Base-by-base conservation (phyloP, 2,113 vertebrate genomes). In the Anhinga anhinga region DNA sequence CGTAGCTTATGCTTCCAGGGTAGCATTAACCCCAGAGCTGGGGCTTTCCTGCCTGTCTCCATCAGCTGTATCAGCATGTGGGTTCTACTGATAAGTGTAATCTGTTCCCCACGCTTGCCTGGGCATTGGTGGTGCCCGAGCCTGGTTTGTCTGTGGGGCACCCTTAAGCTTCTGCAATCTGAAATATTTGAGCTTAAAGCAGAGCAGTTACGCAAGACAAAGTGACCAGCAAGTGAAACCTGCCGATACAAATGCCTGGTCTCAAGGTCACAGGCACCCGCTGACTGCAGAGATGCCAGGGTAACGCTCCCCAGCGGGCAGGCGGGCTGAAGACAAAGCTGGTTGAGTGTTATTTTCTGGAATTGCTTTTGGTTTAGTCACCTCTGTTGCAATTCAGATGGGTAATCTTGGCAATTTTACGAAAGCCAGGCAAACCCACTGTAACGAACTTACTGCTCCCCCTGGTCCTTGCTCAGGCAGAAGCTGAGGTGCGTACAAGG, bases 231-330 rank as follows among this genome's bases (percentile, higher is more conserved):
- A 42, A 80, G 66, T 47, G 49, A 73, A 77, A 44, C 17, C 18
- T 27, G 30, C 13, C 47, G 13, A 9, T 53, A 7, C 4, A 70
- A 66, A 11, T 34, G 11, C 21, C 58, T 69, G 49, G 29, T 61
- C 34, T 45, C 30, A n/a, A 30, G 34, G 44, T 27, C 55, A 42
- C 30, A 26, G 65, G 45, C 34, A 69, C 4, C 10, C 7, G 7
- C 0, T 0, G 29, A 18, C 32, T 0, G 5, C 47, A 36, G 66
- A 32, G 70, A 52, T 30, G 36, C 58, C 67, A 44, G 55, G 40
- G 30, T 15, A 74, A 67, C 10, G 8, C 34, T 71, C 32, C 77
- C 11, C 70, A 47, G 67, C 3, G 5, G 27, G 67, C 3, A 5
- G 27, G 27, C 2, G 13, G 40, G 38, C 16, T 2, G 3, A 78